These are phyloP conservation scores for Drosophila meridionalis DNA, from an alignment of 2,888 invertebrate species.

Conservation along the genomic window DNA sequence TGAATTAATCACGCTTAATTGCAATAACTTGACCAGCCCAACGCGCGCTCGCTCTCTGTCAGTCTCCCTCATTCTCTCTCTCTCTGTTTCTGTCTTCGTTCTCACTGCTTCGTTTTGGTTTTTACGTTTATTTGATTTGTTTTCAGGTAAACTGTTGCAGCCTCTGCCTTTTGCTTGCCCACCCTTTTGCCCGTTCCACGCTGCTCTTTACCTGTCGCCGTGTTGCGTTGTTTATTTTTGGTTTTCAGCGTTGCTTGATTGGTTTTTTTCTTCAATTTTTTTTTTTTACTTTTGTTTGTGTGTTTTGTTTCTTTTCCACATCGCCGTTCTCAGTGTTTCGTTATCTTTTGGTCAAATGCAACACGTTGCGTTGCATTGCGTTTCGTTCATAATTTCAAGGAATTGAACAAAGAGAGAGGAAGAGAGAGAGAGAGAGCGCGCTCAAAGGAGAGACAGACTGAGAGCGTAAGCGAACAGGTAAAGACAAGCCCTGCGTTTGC, in stretches of 20 bases:
- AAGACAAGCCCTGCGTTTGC: constrained; percentile 26
- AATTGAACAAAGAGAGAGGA: constrained; percentile 44
- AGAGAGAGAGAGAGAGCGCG: background rate
- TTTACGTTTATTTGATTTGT: constrained; percentile 67
- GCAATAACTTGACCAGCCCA: constrained; percentile 58
- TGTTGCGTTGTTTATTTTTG: constrained; percentile 73
- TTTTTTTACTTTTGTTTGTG: constrained; percentile 5
- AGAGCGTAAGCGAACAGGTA: constrained; percentile 41
- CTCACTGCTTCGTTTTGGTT: constrained; percentile 33
- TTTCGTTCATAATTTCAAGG: constrained; percentile 81
- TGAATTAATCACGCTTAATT: constrained; percentile 80
- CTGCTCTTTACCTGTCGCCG: constrained; percentile 54
- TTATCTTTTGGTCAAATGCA: constrained; percentile 78
- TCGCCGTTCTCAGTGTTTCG: constrained; percentile 46
- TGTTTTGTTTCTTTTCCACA: constrained; percentile 26
- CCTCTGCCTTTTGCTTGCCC: constrained; percentile 59
- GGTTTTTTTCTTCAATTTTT: constrained; percentile 56
- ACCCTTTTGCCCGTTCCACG: constrained; percentile 13
- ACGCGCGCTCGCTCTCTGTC: constrained; percentile 1
- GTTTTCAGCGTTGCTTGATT: constrained; percentile 77
- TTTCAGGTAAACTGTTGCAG: constrained; percentile 65
- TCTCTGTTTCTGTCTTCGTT: constrained; percentile 10
- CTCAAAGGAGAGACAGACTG: background rate
- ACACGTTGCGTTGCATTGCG: constrained; percentile 57
- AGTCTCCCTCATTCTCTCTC: constrained; percentile 8